Conservation (phyloP, 2,888 invertebrate genomes). For the Aphidoletes aphidimyza region DNA sequence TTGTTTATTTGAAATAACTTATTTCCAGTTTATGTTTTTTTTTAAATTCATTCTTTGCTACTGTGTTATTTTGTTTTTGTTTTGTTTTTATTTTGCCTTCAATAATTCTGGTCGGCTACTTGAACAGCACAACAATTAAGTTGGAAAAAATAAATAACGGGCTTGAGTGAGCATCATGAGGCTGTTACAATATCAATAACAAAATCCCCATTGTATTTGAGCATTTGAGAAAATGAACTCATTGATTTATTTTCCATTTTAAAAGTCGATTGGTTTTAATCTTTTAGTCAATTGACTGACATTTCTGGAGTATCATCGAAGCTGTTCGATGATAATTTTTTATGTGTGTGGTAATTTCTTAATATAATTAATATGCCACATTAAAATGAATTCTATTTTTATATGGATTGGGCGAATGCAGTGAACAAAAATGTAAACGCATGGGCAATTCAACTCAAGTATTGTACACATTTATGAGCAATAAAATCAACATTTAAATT, state of each 20-base stretch:
- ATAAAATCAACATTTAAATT: conserved; percentile 23
- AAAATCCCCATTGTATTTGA: not conserved
- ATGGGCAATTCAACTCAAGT: not conserved
- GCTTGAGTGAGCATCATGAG: conserved; percentile 6
- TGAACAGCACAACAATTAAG: not conserved
- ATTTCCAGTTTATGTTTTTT: too few relatives aligned
- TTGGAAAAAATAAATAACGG: not conserved
- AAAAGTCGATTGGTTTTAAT: not conserved
- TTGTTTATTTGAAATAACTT: too few relatives aligned
- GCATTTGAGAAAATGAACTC: not conserved
- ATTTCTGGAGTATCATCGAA: not conserved
- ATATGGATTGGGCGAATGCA: not conserved
- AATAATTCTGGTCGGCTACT: too few relatives aligned
- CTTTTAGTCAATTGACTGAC: not conserved
- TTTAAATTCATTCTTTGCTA: too few relatives aligned
- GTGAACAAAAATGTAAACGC: not conserved
- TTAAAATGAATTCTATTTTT: conserved; percentile 1
- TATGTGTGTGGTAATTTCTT: not conserved
- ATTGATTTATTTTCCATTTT: not conserved
- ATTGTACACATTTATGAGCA: conserved; percentile 5
- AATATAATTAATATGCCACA: conserved; percentile 1
- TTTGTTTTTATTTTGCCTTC: not conserved
- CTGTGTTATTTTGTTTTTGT: not conserved
- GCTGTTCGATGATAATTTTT: not conserved
- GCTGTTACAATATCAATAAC: conserved; percentile 2